A percentile compares a stretch with the other conserved stretches of the same genome.
Evolutionary conservation across 2,797 vertebrate genomes (phyloP).

Genomic region (Podargus strigoides): DNA sequence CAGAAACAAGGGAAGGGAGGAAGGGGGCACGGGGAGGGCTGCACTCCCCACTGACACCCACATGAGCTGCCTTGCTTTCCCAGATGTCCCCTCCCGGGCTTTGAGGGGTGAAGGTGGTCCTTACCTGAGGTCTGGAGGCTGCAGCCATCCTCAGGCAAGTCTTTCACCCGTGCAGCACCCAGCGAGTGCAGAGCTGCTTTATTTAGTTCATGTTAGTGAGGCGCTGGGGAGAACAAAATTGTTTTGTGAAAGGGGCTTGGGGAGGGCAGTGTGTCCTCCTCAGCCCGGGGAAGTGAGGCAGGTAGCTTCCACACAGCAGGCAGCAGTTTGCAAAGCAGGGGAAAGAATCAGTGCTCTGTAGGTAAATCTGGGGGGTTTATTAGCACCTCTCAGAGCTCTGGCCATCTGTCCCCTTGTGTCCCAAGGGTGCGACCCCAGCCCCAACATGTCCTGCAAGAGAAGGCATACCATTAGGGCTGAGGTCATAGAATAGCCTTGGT

Average conservation of each 20-base stretch:
- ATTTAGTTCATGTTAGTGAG: rapidly evolving
- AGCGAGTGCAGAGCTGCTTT: not conserved
- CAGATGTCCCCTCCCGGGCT: not conserved
- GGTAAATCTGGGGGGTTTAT: not conserved
- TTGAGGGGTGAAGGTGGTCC: not conserved
- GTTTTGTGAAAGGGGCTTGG: not conserved
- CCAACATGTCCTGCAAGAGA: rapidly evolving
- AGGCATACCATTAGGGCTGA: rapidly evolving
- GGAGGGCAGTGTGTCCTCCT: rapidly evolving
- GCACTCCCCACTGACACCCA: rapidly evolving
- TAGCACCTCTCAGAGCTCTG: not conserved
- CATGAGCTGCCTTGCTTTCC: not conserved
- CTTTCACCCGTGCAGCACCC: not conserved
- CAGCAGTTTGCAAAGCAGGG: not conserved
- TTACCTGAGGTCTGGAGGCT: not conserved
- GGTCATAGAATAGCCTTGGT: too few relatives aligned
- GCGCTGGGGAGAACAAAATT: not conserved
- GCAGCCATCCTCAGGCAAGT: not conserved
- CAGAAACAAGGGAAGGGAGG: not conserved
- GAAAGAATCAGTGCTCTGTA: not conserved
- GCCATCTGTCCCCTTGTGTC: not conserved
- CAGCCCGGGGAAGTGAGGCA: rapidly evolving
- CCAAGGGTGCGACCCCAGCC: not conserved
- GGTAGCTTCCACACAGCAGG: not conserved
- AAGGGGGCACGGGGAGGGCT: not conserved